Percentiles rank a stretch among this genome's conserved stretches.
Evolutionary conservation across 2,113 vertebrate genomes (phyloP).

Genomic region (Sisor rabdophorus): DNA sequence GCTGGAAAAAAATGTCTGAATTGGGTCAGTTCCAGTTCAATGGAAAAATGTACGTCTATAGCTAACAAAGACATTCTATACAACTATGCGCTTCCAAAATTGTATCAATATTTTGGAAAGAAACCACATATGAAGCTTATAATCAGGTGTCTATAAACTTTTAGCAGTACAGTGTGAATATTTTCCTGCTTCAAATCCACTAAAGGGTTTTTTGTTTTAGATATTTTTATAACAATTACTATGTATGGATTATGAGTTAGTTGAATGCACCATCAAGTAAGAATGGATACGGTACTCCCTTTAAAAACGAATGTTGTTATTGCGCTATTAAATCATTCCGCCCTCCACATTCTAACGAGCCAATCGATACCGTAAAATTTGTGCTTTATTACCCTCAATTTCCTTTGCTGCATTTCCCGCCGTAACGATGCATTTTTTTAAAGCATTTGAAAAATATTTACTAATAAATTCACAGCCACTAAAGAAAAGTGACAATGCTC

Average conservation of each 20-base stretch:
- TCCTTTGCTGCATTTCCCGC: neutral
- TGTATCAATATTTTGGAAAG: no score
- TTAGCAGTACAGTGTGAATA: neutral
- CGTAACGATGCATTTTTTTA: neutral
- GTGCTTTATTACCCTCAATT: neutral
- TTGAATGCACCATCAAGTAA: neutral
- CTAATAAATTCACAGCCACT: constrained; percentile 13
- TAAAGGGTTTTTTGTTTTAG: neutral
- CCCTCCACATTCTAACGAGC: neutral
- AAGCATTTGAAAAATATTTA: constrained; percentile 7
- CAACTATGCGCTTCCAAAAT: no score
- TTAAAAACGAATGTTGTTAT: neutral
- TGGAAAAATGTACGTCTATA: no score
- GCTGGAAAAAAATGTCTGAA: no score
- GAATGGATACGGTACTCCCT: neutral
- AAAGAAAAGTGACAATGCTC: constrained; percentile 5
- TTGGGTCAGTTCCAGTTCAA: no score
- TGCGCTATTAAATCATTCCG: neutral
- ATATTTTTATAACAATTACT: neutral
- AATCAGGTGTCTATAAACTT: no score
- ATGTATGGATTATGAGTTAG: neutral
- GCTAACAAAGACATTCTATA: no score
- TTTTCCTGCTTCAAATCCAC: neutral
- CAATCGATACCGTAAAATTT: neutral
- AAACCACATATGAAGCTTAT: no score